A percentile compares a stretch with the other conserved stretches of the same genome.
These are phyloP conservation scores for Ailuropoda melanoleuca DNA, from an alignment of 2,113 vertebrate species.

Conservation along the genomic window DNA sequence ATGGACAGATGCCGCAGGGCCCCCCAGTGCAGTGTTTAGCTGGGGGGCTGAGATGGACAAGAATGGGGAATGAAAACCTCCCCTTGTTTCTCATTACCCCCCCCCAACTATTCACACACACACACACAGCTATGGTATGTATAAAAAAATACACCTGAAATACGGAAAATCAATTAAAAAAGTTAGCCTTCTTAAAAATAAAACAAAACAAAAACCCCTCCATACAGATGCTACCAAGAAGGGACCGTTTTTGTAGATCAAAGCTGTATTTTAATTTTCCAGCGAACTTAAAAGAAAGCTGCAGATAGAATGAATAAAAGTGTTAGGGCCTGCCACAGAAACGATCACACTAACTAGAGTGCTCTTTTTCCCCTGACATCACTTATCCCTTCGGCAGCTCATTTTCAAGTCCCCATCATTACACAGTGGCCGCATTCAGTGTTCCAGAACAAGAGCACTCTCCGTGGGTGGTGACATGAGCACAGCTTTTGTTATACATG, in stretches of 20 bases:
- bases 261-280: not conserved
- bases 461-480: not conserved
- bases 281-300: not conserved
- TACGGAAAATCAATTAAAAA: not conserved
- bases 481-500: not conserved
- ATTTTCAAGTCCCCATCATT: not conserved
- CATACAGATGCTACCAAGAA: not conserved
- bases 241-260: not conserved
- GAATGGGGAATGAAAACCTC: not conserved
- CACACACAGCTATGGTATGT: not conserved
- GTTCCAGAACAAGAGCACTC: not conserved
- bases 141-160: not conserved
- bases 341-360: too few species aligned
- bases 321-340: not conserved
- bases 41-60: not conserved
- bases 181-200: not conserved
- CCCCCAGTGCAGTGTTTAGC: not conserved
- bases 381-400: not conserved
- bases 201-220: not conserved
- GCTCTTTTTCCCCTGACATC: not conserved
- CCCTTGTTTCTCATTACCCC: not conserved
- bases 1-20: rapidly evolving
- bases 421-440: not conserved
- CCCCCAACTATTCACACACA: not conserved
- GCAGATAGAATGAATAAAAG: not conserved